Base-by-base conservation (phyloP, 2,113 vertebrate species). In the Passer domesticus region DNA sequence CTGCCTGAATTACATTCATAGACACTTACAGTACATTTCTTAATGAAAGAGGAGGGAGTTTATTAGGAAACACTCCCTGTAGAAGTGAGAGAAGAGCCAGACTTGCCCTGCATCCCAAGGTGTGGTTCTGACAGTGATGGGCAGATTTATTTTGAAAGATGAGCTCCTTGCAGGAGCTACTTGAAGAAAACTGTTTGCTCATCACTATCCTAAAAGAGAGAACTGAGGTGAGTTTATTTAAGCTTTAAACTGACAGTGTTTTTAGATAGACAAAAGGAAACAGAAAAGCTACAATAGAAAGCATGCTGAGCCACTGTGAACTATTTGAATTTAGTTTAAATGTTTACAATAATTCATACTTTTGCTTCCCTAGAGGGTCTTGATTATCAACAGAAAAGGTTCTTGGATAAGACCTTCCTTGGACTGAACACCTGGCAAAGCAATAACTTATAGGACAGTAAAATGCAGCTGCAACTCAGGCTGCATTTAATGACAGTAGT, bases 371-470 rank as follows among this genome's bases (percentile, higher is more conserved):
- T 27, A 27, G 55, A 53, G 53, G 78, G 44, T 94, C 82, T 91
- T 70, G 58, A 91, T 94, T 95, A 73, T 94, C 66, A 92, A 46
- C 58, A 86, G 69, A 43, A 78, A 96, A 85, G 46, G 27, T 87
- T n/a, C 35, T 90, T 81, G 55, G 28, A 41, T 82, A 62, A 85
- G 55, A 87, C 64, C 52, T 89, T 78, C 39, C 33, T 83, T 95
- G 79, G 74, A 72, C 75, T 39, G 83, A 92, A 91, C 89, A 96
- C 89, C 95, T 97, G 96, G 93, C 94, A 97, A 98, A 95, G 66
- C 37, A 88, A 75, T 94, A 97, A 92, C 35, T 82, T 68, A 2
- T 5, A 60, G 74, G 81, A 91, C 68, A 67, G 80, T 83, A 87
- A 96, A 96, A 90, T 73, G 56, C 95, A 96, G 95, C 94, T 94